Base-by-base conservation (phyloP, 30 jellyfish, hydroid and myxozoan species). In the Clytia hemisphaerica region DNA sequence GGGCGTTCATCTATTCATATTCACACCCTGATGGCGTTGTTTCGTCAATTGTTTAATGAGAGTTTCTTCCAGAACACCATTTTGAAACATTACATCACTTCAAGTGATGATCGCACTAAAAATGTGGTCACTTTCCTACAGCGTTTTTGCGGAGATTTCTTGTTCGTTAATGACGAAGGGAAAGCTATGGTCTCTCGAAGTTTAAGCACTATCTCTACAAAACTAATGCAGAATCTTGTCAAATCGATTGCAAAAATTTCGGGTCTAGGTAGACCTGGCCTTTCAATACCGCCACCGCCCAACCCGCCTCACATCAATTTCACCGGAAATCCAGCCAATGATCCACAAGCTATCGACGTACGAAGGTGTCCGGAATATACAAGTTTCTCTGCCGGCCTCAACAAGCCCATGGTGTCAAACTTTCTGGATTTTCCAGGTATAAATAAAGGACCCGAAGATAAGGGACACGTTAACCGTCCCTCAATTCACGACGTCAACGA, bases 281-380 rank as follows among this genome's bases (percentile, higher is more conserved):
- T n/a, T n/a, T n/a, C n/a, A n/a, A n/a, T n/a, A n/a, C n/a, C n/a
- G n/a, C n/a, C n/a, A 10, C 27, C 6, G 22, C 81, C 81, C 3
- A 45, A 24, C 18, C 81, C 81, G n/a, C 31, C 71, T 2, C 76
- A 49, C 10, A 25, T 45, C 31, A 30, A 30, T 29, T 48, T 69
- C 4, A 51, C 49, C 10, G 81, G 81, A 4, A 19, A 45, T 4
- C 76, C 73, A 4, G 73, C 7, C 5, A 15, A 47, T 51, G 49
- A 31, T 45, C 22, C 21, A 14, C 66, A 37, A 32, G 34, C 66
- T 1, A 33, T 69, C 24, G 81, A 69, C 49, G 81, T 69, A 10
- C 21, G 22, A 54, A 70, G 81, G 24, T 21, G 46, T 2, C 73
- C 81, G 46, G 81, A 69, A n/a, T n/a, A n/a, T n/a, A n/a, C n/a